Conservation (phyloP, 2,888 invertebrate genomes). For the Acanthoscelides obtectus region DNA sequence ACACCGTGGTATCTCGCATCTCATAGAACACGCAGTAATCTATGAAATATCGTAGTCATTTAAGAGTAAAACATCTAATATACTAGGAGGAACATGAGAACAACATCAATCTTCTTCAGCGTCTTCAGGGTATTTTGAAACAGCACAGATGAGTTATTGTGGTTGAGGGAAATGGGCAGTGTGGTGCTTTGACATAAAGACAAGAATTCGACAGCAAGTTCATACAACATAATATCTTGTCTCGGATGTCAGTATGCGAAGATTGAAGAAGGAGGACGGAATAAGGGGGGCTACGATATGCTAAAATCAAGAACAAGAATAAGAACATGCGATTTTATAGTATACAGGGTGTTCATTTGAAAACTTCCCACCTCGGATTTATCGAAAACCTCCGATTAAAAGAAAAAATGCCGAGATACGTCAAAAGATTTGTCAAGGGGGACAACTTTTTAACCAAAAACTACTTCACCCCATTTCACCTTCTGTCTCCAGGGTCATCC, state of each 20-base stretch:
- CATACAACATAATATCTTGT: too few species aligned
- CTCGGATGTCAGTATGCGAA: not conserved
- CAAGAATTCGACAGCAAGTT: not conserved
- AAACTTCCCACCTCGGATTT: too few species aligned
- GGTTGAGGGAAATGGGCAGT: not conserved
- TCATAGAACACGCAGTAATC: not conserved
- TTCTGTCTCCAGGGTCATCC: too few species aligned
- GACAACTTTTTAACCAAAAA: too few species aligned
- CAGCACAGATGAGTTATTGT: not conserved
- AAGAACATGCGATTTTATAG: too few species aligned
- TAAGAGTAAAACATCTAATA: not conserved
- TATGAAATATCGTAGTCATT: not conserved
- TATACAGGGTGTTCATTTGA: too few species aligned
- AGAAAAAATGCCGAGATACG: too few species aligned
- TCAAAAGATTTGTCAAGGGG: too few species aligned
- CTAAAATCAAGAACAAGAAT: too few species aligned
- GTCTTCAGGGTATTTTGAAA: not conserved
- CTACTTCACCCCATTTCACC: too few species aligned
- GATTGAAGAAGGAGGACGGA: not conserved
- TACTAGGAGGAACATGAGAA: not conserved
- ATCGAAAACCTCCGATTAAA: too few species aligned
- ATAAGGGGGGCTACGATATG: not conserved
- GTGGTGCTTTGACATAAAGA: not conserved
- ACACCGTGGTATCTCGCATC: not conserved
- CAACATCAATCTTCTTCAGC: not conserved